These are phyloP conservation scores for Ficedula albicollis DNA, from an alignment of 2,797 vertebrate species.

Conservation along the genomic window DNA sequence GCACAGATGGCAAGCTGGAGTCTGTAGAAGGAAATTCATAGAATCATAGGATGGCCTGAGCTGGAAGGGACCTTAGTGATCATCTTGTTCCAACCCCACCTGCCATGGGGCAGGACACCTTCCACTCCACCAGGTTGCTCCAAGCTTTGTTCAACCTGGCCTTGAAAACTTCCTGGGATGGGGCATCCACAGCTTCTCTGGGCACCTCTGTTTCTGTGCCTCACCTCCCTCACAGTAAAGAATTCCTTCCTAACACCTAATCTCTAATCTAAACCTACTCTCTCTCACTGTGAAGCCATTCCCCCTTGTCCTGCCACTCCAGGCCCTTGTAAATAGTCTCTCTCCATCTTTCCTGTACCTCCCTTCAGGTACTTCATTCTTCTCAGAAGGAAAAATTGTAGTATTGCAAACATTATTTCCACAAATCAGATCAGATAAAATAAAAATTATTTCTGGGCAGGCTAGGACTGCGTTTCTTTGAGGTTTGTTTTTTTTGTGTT, in stretches of 20 bases:
- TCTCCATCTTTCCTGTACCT: neutral
- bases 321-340: neutral
- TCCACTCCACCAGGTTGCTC: neutral
- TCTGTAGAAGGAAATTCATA: neutral
- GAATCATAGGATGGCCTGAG: neutral
- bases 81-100: neutral
- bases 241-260: neutral
- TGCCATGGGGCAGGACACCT: neutral
- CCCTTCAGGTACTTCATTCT: neutral
- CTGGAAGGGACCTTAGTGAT: neutral
- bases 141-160: neutral
- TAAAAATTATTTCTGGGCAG: neutral
- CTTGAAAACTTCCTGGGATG: neutral
- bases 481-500: neutral
- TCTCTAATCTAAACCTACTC: neutral
- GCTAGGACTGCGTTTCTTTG: neutral
- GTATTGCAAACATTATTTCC: neutral
- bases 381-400: neutral
- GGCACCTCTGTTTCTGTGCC: neutral
- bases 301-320: neutral
- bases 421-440: neutral
- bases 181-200: neutral
- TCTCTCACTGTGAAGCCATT: neutral
- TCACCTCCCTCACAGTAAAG: neutral
- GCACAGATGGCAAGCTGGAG: neutral